Percentiles rank a stretch among this genome's conserved stretches.
phyloP scores from a whole-genome alignment of 2,797 vertebrate genomes.

The Tinamus major region DNA sequence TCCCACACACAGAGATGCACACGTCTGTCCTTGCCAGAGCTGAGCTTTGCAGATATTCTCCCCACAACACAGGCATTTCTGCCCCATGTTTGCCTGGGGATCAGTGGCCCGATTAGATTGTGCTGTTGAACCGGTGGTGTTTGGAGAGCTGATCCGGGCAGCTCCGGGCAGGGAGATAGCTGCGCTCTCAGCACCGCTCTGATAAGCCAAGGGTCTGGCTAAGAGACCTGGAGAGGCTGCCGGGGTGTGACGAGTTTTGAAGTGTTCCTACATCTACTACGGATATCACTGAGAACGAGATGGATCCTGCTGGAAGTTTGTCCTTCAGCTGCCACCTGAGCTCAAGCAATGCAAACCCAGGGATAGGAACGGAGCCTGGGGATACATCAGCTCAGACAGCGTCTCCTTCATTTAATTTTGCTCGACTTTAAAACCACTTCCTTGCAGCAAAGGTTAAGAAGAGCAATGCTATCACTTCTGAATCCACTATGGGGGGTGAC shows the following conservation, averaged over 20 bases:
- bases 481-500: background rate
- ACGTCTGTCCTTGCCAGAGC: background rate
- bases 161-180: background rate
- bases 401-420: background rate
- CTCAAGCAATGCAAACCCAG: background rate
- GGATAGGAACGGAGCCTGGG: background rate
- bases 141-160: slow-evolving; percentile 53
- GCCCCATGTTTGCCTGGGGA: slow-evolving; percentile 61
- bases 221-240: background rate
- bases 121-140: background rate
- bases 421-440: background rate
- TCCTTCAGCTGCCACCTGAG: background rate
- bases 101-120: slow-evolving; percentile 57
- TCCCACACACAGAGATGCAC: background rate
- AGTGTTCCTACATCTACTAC: background rate
- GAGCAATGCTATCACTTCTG: background rate
- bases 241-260: background rate
- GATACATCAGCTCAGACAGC: background rate
- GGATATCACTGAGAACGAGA: background rate
- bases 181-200: background rate
- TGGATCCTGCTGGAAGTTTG: background rate
- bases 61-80: background rate
- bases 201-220: slow-evolving; percentile 31
- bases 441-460: background rate
- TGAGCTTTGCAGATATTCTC: fast-evolving